Evolutionary conservation across 1,140 invertebrate genomes (phyloP).

Genomic region (silkworm (Bombyx mori)): ASM3026992v2 NC_085111.1:8572501-8573000

Average conservation of each 20-base stretch:
- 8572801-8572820: slow-evolving; percentile 58
- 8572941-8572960: too few relatives aligned
- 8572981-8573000: too few relatives aligned
- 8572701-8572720: slow-evolving; percentile 52
- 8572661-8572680: slow-evolving; percentile 63
- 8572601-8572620: slow-evolving; percentile 71
- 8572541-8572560: slow-evolving; percentile 58
- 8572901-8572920: slow-evolving; percentile 11
- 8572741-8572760: slow-evolving; percentile 57
- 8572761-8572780: slow-evolving; percentile 54
- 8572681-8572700: slow-evolving; percentile 44
- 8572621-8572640: slow-evolving; percentile 69
- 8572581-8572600: slow-evolving; percentile 66
- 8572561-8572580: slow-evolving; percentile 60
- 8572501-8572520: slow-evolving; percentile 37
- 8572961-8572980: too few relatives aligned
- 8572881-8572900: slow-evolving; percentile 21
- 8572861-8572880: slow-evolving; percentile 34
- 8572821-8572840: slow-evolving; percentile 56
- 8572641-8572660: slow-evolving; percentile 61
- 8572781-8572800: slow-evolving; percentile 54
- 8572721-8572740: slow-evolving; percentile 53
- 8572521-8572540: slow-evolving; percentile 47
- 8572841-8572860: slow-evolving; percentile 32
- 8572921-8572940: too few relatives aligned